These are phyloP conservation scores for Andinoacara biseriatus DNA, from an alignment of 2,113 vertebrate species.

Conservation along the genomic window DNA sequence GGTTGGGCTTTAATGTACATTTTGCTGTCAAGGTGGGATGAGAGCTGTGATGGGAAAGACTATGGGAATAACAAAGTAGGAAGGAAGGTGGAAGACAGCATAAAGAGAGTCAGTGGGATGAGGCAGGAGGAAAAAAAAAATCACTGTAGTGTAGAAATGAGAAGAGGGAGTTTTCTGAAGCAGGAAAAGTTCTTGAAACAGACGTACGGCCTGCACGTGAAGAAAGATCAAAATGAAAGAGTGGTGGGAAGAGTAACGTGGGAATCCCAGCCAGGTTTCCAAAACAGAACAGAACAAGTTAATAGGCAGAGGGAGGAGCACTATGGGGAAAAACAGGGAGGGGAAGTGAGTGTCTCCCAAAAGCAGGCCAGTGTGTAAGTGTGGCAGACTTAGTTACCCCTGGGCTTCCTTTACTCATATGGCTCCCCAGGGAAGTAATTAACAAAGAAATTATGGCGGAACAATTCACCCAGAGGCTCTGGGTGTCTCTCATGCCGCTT, in stretches of 20 bases:
- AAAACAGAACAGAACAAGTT: slow-evolving; percentile 9
- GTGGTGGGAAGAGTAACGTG: background rate
- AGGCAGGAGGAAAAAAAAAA: background rate
- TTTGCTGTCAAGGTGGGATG: slow-evolving; percentile 51
- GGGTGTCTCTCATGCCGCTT: slow-evolving; percentile 69
- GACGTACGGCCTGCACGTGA: background rate
- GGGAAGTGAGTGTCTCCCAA: slow-evolving; percentile 42
- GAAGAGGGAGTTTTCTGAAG: background rate
- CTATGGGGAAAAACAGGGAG: background rate
- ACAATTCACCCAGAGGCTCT: slow-evolving; percentile 70
- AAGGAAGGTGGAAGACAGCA: background rate
- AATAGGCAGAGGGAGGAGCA: slow-evolving; percentile 25
- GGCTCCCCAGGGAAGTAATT: slow-evolving; percentile 81
- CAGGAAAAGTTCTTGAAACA: slow-evolving; percentile 21
- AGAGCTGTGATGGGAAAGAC: slow-evolving; percentile 25
- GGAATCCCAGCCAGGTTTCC: slow-evolving; percentile 28
- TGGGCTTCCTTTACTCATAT: slow-evolving; percentile 63
- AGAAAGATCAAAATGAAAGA: slow-evolving; percentile 14
- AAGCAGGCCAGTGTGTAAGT: slow-evolving; percentile 76
- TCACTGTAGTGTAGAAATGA: background rate
- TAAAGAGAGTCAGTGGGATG: background rate
- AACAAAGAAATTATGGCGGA: slow-evolving; percentile 83
- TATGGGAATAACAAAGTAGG: slow-evolving; percentile 42
- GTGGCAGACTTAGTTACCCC: slow-evolving; percentile 69
- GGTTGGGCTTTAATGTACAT: slow-evolving; percentile 48